These are phyloP conservation scores for Cephus nigrinus DNA, from an alignment of 2,888 invertebrate species.

Conservation along the genomic window DNA sequence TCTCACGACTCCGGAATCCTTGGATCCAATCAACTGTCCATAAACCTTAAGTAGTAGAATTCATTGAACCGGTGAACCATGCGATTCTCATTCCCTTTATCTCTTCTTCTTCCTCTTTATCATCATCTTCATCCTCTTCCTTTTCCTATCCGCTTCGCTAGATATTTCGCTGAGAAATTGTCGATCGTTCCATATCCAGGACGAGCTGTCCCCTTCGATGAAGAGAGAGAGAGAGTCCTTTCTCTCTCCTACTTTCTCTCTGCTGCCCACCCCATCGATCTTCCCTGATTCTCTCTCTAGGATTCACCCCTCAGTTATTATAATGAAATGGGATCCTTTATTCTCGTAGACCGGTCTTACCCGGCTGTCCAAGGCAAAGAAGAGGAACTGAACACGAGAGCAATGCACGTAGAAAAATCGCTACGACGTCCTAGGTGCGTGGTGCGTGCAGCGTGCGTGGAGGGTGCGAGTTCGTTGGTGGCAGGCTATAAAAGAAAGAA, in stretches of 20 bases:
- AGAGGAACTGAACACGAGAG: not conserved
- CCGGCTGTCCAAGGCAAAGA: not conserved
- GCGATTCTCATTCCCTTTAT: conserved; percentile 1
- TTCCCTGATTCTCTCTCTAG: not conserved
- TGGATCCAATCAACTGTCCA: not conserved
- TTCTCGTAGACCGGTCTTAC: not conserved
- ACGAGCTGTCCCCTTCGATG: not conserved
- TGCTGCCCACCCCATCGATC: not conserved
- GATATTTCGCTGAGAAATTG: not conserved
- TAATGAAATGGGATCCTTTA: not conserved
- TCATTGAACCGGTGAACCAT: not conserved
- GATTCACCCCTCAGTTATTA: not conserved
- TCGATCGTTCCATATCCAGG: not conserved
- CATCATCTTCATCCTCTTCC: conserved; percentile 8
- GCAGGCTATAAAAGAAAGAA: not conserved
- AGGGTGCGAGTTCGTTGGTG: not conserved
- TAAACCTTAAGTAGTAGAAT: not conserved
- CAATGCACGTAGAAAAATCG: not conserved
- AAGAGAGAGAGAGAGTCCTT: not conserved
- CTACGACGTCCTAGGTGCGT: not conserved
- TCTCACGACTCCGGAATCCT: not conserved
- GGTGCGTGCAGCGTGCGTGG: not conserved
- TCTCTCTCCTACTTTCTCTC: not conserved
- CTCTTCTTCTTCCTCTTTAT: conserved; percentile 5
- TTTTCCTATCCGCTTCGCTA: not conserved